Percentiles rank a stretch among this genome's conserved stretches.
phyloP scores from a whole-genome alignment of 2,888 invertebrate genomes.

The Lochmaea capreae region DNA sequence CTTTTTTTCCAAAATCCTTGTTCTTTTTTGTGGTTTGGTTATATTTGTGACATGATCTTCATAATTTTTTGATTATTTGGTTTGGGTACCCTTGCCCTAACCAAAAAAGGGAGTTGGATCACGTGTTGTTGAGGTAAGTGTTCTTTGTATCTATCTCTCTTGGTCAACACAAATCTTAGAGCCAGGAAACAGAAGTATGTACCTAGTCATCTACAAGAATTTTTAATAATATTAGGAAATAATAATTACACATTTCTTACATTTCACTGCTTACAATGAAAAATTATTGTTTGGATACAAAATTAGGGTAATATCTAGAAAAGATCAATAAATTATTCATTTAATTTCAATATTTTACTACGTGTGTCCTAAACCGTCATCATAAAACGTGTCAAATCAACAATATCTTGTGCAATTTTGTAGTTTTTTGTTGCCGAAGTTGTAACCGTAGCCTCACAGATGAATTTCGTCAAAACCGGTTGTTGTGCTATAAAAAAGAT shows the following conservation, averaged over 20 bases:
- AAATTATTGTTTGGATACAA: no score
- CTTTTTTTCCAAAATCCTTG: conserved; percentile 50
- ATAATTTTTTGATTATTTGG: conserved; percentile 32
- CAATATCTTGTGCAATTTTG: no score
- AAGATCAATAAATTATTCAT: no score
- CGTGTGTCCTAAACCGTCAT: no score
- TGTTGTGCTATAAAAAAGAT: no score
- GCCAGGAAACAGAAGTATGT: conserved; percentile 11
- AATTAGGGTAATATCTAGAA: no score
- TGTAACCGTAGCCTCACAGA: no score
- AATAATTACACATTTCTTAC: neutral
- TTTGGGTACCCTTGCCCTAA: conserved; percentile 63
- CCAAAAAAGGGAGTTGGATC: conserved; percentile 43
- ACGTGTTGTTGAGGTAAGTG: conserved; percentile 52
- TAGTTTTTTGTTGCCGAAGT: no score
- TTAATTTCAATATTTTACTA: no score
- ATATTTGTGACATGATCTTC: conserved; percentile 36
- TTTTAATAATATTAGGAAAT: conserved; percentile 54
- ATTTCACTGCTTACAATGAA: neutral
- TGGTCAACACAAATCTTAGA: conserved; percentile 11
- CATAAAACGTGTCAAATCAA: no score
- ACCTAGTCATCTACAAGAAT: neutral
- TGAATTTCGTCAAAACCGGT: no score
- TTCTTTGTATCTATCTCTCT: conserved; percentile 19
- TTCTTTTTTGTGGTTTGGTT: conserved; percentile 30